Evolutionary conservation across 1,140 invertebrate genomes (phyloP), one percentile per base, ranked within the genome.

Genomic region (Chelonus insularis): DNA sequence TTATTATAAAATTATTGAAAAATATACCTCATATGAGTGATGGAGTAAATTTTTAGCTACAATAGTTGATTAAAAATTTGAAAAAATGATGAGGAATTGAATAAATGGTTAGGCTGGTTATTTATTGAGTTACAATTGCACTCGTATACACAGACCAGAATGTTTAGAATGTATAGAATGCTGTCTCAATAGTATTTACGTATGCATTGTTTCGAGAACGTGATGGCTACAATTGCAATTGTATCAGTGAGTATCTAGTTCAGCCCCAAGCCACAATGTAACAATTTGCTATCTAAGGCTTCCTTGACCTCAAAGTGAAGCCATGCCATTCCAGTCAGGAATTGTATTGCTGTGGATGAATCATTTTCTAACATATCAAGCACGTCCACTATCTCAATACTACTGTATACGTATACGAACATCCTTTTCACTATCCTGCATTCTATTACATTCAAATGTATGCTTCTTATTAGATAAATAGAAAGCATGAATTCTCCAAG

Each of bases 201-300:
- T 48, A 48, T 48, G 45, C 45, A 48, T 48, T 48, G 23, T 25
- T 23, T 23, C 20, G 11, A 43, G 23, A 48, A n/a, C 20, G 23
- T 48, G 45, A 48, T 48, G 45, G 45, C 11, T 48, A 21, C 20
- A 48, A 48, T 48, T 48, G 23, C 21, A 48, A 23, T 21, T 23
- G 45, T 23, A 25, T 23, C 14, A 2, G 9, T 0, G 43, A 45
- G 23, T 48, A 48, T 23, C 45, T 25, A 48, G 45, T 12, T 9
- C 23, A 23, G 43, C 56, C 56, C 20, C 9, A 20, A 58, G 43
- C 56, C 25, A 34, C 39, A 58, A 20, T 34, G 29, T 32, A 45
- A 48, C 56, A 58, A 58, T 58, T 58, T 45, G 32, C 43, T 48
- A 25, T 48, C 25, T 32, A 23, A 36, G 52, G 45, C 23, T 58